Evolutionary conservation across 2,113 vertebrate genomes (phyloP), one percentile per base, ranked within the genome.

Genomic region (Poicephalus gulielmi): DNA sequence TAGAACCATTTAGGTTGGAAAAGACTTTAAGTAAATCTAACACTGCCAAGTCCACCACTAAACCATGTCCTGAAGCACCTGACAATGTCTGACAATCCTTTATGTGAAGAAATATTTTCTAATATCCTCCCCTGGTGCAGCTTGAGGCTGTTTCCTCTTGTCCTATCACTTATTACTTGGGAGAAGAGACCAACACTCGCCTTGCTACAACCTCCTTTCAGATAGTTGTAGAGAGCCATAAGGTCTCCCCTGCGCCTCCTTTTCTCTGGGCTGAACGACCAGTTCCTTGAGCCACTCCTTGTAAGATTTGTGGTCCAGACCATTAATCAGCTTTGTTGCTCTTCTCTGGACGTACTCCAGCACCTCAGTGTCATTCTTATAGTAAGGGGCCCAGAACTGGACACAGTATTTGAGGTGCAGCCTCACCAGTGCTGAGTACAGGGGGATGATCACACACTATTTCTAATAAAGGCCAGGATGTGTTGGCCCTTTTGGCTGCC

Each of bases 111-210:
- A 73, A 23, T 67, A 31, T 37, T 83, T 73, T 30, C 62, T 28
- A 11, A 52, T 57, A 27, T 50, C 37, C 12, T 69, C 37, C 30
- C 15, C 33, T 28, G 6, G 23, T 24, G 17, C 41, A 87, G 4
- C 8, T 27, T 31, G 77, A 68, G 28, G 41, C 31, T 0, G 1
- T 67, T 90, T 83, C 7, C 24, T 31, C 41, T 27, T 9, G 23
- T 83, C 5, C 23, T 73, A 0, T 23, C 8, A 2, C 13, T 49
- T 39, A 11, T 27, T 62, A 25, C 30, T 30, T 73, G 31, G 17
- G 31, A 67, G 35, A 44, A 27, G 30, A 43, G 52, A 4, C 39
- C 0, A 1, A 23, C 5, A 9, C 64, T 2, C 18, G 8, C 16
- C 22, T 82, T 64, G 22, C 44, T 86, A 43, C 57, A 46, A 2